A percentile compares a stretch with the other conserved stretches of the same genome.
Conservation (phyloP, 2,888 invertebrate species). For the Cheilosia impressa region DNA sequence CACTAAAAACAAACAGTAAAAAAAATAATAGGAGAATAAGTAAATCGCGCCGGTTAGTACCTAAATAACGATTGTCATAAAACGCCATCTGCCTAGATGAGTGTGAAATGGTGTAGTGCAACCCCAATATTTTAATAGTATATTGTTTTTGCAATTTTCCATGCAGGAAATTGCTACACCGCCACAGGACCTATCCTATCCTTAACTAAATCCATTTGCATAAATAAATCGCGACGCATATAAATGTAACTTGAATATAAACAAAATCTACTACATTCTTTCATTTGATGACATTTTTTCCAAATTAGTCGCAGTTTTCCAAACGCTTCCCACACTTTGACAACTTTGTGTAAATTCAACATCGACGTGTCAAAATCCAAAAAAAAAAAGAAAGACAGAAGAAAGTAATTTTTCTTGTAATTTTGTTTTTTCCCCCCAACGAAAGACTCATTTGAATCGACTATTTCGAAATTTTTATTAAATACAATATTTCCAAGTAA, state of each 20-base stretch:
- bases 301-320: constrained; percentile 19
- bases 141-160: background rate
- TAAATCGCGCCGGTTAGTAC: too few relatives aligned
- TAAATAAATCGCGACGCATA: background rate
- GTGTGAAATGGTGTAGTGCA: too few relatives aligned
- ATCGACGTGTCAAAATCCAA: constrained; percentile 77
- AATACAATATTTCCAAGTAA: constrained; percentile 21
- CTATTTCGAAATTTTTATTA: constrained; percentile 12
- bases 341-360: constrained; percentile 62
- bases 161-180: too few relatives aligned
- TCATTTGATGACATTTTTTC: constrained; percentile 17
- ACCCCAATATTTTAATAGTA: too few relatives aligned
- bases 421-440: constrained; percentile 49
- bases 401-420: constrained; percentile 53
- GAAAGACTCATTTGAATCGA: constrained; percentile 31
- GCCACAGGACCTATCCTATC: too few relatives aligned
- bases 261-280: constrained; percentile 42
- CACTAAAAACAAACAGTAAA: too few relatives aligned
- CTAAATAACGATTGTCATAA: too few relatives aligned
- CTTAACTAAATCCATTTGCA: too few relatives aligned
- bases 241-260: background rate
- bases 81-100: too few relatives aligned
- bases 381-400: constrained; percentile 46
- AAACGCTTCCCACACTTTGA: constrained; percentile 50
- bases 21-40: too few relatives aligned